These are phyloP conservation scores for Erythrolamprus reginae DNA, from an alignment of 2,113 vertebrate genomes.

Conservation along the genomic window DNA sequence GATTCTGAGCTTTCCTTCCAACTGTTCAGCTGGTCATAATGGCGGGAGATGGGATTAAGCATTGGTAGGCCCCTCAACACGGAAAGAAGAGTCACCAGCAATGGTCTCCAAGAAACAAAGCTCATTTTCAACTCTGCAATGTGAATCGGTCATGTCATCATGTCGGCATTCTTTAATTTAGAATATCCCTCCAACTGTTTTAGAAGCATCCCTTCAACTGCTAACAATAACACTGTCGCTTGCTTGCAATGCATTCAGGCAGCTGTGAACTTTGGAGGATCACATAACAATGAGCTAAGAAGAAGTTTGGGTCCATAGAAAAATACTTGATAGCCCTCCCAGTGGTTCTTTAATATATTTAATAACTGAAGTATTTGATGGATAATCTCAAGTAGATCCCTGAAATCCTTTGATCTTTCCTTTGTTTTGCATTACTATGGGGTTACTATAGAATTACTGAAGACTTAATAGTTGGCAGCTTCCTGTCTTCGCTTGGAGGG, in stretches of 20 bases:
- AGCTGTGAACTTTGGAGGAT: conserved; percentile 67
- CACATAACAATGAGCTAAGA: conserved; percentile 71
- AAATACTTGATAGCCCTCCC: conserved; percentile 55
- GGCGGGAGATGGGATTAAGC: neutral
- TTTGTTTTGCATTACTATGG: conserved; percentile 40
- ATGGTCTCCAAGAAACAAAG: conserved; percentile 38
- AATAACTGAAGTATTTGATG: conserved; percentile 69
- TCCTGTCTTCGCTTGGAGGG: conserved; percentile 53
- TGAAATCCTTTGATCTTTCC: conserved; percentile 58
- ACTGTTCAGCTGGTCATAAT: too few species aligned
- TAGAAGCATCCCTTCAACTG: too few species aligned
- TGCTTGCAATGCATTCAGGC: conserved; percentile 54
- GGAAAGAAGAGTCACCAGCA: neutral
- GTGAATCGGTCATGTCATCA: conserved; percentile 54
- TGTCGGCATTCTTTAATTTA: conserved; percentile 65
- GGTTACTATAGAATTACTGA: conserved; percentile 71
- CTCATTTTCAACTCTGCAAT: conserved; percentile 40
- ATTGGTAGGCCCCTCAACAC: neutral
- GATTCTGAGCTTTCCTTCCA: neutral
- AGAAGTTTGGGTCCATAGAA: conserved; percentile 60
- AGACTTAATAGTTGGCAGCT: conserved; percentile 56
- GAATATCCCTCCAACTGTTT: conserved; percentile 53
- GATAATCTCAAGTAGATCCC: conserved; percentile 65
- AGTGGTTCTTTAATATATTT: conserved; percentile 67
- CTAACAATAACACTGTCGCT: conserved; percentile 59